phyloP scores from a whole-genome alignment of 2,113 vertebrate genomes.

The Brachyistius frenatus region DNA sequence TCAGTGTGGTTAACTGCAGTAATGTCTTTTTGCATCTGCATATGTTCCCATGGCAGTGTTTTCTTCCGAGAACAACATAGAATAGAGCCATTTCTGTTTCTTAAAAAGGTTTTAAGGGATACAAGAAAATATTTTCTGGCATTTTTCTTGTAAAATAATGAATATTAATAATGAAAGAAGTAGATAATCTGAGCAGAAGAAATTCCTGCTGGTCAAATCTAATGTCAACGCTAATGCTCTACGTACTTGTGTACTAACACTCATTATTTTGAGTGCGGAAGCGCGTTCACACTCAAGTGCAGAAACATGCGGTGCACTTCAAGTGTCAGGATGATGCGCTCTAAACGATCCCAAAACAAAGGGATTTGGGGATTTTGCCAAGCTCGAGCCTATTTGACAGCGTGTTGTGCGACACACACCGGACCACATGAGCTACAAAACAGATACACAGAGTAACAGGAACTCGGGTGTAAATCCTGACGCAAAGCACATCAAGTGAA shows the following conservation, averaged over 20 bases:
- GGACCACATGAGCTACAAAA: background rate
- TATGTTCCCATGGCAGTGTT: background rate
- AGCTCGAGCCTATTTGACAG: background rate
- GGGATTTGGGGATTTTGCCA: background rate
- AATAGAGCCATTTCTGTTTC: background rate
- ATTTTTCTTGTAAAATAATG: background rate
- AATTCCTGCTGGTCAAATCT: background rate
- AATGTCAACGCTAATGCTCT: background rate
- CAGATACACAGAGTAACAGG: background rate
- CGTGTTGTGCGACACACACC: background rate
- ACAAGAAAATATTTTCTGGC: background rate
- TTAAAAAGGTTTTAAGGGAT: background rate
- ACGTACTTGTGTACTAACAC: too few species aligned
- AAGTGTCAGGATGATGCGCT: background rate
- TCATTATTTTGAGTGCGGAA: too few species aligned
- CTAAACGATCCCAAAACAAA: background rate
- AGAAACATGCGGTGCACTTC: background rate
- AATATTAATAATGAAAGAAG: too few species aligned
- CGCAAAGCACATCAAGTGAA: conserved; percentile 16
- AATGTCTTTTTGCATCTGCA: background rate
- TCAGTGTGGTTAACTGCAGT: conserved; percentile 1
- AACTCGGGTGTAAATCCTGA: conserved; percentile 34
- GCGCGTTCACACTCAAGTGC: too few species aligned
- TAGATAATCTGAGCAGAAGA: too few species aligned
- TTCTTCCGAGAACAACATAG: too few species aligned